Conservation (phyloP, 2,797 vertebrate genomes). For the Holocentrus rufus region DNA sequence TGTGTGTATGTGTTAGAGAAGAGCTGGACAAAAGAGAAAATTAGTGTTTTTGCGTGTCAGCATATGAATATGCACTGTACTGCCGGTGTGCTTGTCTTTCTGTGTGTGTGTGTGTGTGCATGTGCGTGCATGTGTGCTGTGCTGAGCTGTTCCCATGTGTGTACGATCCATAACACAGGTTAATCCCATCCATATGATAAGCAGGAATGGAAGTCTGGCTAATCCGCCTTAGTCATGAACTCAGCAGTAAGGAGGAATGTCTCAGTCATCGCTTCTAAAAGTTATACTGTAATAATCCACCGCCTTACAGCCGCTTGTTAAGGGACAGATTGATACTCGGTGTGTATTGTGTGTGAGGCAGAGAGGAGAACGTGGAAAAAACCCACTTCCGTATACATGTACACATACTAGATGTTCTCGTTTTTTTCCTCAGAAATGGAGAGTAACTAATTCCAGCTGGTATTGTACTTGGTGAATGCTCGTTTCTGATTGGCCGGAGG, state of each 20-base stretch:
- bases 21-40: conserved; percentile 25
- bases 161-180: conserved; percentile 70
- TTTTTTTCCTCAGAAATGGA: no score
- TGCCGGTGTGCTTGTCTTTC: conserved; percentile 1
- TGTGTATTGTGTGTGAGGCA: conserved; percentile 15
- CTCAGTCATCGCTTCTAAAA: conserved; percentile 68
- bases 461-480: neutral
- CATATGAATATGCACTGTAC: conserved; percentile 41
- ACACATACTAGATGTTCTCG: no score
- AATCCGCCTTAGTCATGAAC: conserved; percentile 71
- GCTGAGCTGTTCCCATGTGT: conserved; percentile 57
- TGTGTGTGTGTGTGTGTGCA: conserved; percentile 32
- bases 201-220: conserved; percentile 62
- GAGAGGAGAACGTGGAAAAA: neutral
- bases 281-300: conserved; percentile 63
- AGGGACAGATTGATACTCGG: conserved; percentile 24
- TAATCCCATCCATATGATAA: conserved; percentile 80
- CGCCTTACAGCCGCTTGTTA: conserved; percentile 15
- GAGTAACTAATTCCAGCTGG: no score
- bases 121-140: conserved; percentile 18
- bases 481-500: no score
- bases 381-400: no score
- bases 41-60: conserved; percentile 40
- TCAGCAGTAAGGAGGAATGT: conserved; percentile 70
- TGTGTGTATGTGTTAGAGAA: conserved; percentile 10